phyloP scores from a whole-genome alignment of 2,113 vertebrate species.

The Heterotilapia buettikoferi region DNA sequence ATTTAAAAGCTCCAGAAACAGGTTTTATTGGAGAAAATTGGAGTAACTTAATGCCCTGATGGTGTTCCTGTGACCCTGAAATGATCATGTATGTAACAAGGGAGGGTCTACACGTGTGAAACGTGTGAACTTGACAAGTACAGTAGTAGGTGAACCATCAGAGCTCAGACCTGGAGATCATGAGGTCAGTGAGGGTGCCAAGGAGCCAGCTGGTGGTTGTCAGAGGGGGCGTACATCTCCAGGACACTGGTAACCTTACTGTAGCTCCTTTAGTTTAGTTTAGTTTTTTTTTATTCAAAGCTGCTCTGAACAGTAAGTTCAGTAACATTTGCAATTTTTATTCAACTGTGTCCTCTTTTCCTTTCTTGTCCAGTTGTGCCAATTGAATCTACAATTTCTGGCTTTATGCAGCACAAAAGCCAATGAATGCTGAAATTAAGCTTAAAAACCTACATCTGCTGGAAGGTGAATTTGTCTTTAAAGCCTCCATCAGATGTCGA shows the following conservation, averaged over 20 bases:
- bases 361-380: not conserved
- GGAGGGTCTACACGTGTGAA: constrained; percentile 14
- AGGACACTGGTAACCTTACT: not conserved
- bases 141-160: not conserved
- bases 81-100: not conserved
- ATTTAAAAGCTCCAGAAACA: not conserved
- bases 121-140: constrained; percentile 30
- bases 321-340: not conserved
- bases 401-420: not conserved
- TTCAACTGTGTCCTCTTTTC: not conserved
- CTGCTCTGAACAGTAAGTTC: not conserved
- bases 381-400: not conserved
- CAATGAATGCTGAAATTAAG: not conserved
- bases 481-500: not conserved
- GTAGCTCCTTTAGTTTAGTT: not conserved
- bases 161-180: not conserved
- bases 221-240: not conserved
- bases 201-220: constrained; percentile 37
- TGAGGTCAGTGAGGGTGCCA: not conserved
- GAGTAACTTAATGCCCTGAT: not conserved
- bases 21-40: not conserved
- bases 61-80: not conserved
- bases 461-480: not conserved
- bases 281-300: not conserved
- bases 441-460: not conserved